These are phyloP conservation scores for Hoplostethus atlanticus DNA, from an alignment of 2,797 vertebrate species.

Conservation along the genomic window DNA sequence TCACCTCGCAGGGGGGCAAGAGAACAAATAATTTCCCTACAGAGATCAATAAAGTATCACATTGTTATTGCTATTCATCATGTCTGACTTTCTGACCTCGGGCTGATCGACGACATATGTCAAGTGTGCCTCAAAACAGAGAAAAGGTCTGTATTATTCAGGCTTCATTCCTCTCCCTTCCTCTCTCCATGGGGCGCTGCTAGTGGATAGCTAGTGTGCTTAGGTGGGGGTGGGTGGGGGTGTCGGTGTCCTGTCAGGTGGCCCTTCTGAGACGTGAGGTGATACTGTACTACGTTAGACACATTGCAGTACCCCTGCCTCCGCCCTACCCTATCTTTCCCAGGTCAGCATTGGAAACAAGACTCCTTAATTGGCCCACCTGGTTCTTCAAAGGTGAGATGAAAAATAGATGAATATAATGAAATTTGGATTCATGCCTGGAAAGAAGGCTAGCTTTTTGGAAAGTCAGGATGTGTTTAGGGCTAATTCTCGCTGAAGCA, in stretches of 20 bases:
- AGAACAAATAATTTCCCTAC: no score
- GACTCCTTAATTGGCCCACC: constrained; percentile 6
- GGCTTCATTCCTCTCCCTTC: not conserved
- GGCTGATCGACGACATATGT: not conserved
- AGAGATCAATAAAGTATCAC: no score
- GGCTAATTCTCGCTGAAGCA: constrained; percentile 18
- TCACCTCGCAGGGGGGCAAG: constrained; percentile 4
- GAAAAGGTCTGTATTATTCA: not conserved
- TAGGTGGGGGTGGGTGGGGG: not conserved
- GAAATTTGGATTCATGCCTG: constrained; percentile 22
- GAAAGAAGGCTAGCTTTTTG: not conserved
- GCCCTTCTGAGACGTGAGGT: no score
- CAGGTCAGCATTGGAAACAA: constrained; percentile 4
- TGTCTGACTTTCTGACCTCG: not conserved
- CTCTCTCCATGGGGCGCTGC: not conserved
- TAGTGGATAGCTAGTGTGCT: not conserved
- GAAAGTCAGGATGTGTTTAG: constrained; percentile 6
- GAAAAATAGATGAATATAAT: not conserved
- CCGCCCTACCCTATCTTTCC: not conserved
- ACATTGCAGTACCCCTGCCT: not conserved
- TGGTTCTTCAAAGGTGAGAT: not conserved
- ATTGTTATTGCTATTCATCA: no score
- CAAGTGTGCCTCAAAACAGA: not conserved
- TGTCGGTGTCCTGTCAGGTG: not conserved
- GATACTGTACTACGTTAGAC: no score